phyloP scores from a whole-genome alignment of 2,888 invertebrate genomes.

The Strigamia maritima region DNA sequence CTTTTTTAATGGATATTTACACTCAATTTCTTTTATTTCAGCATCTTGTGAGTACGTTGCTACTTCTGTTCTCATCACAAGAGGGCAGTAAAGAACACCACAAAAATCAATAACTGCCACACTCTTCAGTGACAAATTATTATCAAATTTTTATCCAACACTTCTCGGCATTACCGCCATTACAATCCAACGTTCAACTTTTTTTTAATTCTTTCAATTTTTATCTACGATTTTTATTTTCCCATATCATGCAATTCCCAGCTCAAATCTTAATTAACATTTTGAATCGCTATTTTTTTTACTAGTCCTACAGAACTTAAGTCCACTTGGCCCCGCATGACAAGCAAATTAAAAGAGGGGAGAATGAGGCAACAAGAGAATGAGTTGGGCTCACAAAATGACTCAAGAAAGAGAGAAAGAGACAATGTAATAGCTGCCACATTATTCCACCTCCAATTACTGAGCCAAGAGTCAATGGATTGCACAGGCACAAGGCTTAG shows the following conservation, averaged over 20 bases:
- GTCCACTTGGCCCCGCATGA: constrained; percentile 31
- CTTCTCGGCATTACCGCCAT: neutral
- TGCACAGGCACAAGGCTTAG: constrained; percentile 25
- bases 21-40: constrained; percentile 24
- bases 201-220: neutral
- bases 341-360: constrained; percentile 28
- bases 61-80: neutral
- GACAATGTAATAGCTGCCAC: constrained; percentile 32
- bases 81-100: constrained; percentile 17
- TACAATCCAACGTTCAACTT: neutral
- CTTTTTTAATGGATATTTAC: neutral
- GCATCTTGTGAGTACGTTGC: neutral
- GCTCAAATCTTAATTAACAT: constrained; percentile 20
- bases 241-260: neutral
- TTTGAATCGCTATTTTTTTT: constrained; percentile 15
- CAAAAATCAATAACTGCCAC: constrained; percentile 19
- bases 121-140: constrained; percentile 16
- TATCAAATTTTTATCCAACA: constrained; percentile 8
- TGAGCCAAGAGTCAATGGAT: constrained; percentile 32
- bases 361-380: constrained; percentile 6
- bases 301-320: neutral
- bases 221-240: neutral
- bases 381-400: constrained; percentile 34
- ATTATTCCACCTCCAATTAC: constrained; percentile 34
- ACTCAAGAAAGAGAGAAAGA: constrained; percentile 7